Base-by-base conservation (phyloP, 2,888 invertebrate genomes). In the Volucella zonaria region DNA sequence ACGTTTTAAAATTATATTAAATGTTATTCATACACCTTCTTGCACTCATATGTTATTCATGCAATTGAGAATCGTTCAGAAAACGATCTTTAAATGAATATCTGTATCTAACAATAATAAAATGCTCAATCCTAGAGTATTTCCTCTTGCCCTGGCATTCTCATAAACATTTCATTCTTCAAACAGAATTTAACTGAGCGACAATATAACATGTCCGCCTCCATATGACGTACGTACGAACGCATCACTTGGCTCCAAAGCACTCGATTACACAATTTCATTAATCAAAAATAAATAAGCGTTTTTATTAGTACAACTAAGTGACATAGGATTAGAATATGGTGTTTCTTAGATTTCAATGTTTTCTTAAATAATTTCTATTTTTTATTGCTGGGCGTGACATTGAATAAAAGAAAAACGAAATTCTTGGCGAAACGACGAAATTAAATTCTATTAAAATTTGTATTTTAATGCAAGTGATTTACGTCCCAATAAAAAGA, bases 391-490 rank as follows among this genome's bases (percentile, higher is more conserved):
- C 14, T 23, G 2, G 2, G 8, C 14, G n/a, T 14, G 14, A 45
- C 12, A 6, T 4, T 12, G 10, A 8, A 23, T 4, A 47, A 47
- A 3, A 23, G 3, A 23, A 59, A 67, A 52, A 67, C 67, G 11
- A 76, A 68, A 59, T 67, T 61, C 70, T 43, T 64, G 77, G 47
- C 62, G 68, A 61, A 31, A 40, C 31, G 61, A 52, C 45, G 67
- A 59, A 71, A 56, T 66, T 75, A 42, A 56, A 40, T 14, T 38
- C 49, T 43, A 75, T 59, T 75, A 67, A 70, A 56, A 54, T 76
- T 68, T 61, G 47, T 68, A 76, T 54, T 40, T 75, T 67, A 67
- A 75, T 75, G 75, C 75, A 75, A 75, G 75, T 66, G 75, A 66
- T 58, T 76, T 76, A 76, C 56, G 67, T 76, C 61, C 67, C 67